Conservation (phyloP, 2,113 vertebrate genomes). For the Alligator mississippiensis region DNA sequence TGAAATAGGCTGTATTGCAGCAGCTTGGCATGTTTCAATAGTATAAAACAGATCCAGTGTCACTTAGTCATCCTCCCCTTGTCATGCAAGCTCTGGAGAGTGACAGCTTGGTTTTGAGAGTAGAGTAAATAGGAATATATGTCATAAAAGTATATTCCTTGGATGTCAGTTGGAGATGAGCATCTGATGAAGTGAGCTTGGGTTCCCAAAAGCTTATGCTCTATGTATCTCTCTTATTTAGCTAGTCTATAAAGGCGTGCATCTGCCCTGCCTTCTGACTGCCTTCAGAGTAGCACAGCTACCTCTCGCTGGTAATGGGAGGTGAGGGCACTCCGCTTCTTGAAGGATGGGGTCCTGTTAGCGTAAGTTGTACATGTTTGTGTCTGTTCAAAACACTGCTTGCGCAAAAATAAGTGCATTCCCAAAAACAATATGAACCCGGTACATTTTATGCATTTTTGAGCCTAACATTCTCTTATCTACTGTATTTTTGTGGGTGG, state of each 20-base stretch:
- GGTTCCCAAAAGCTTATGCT: too few relatives aligned
- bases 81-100: background rate
- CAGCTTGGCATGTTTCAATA: background rate
- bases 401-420: background rate
- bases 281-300: too few relatives aligned
- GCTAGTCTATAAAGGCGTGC: too few relatives aligned
- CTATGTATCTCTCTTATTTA: too few relatives aligned
- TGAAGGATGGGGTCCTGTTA: background rate
- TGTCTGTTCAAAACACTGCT: background rate
- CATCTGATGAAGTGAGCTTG: too few relatives aligned
- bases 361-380: accelerated
- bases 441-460: accelerated
- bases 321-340: background rate
- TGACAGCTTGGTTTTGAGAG: slow-evolving; percentile 22
- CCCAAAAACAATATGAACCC: background rate
- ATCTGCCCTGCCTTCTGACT: too few relatives aligned
- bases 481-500: background rate
- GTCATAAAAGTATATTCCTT: background rate
- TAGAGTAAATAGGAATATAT: background rate
- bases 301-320: background rate
- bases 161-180: background rate
- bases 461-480: background rate
- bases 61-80: slow-evolving; percentile 7
- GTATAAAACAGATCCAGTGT: background rate
- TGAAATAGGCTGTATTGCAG: slow-evolving; percentile 7